Conservation (phyloP, 2,888 invertebrate species). For the Brachylomia viminalis region DNA sequence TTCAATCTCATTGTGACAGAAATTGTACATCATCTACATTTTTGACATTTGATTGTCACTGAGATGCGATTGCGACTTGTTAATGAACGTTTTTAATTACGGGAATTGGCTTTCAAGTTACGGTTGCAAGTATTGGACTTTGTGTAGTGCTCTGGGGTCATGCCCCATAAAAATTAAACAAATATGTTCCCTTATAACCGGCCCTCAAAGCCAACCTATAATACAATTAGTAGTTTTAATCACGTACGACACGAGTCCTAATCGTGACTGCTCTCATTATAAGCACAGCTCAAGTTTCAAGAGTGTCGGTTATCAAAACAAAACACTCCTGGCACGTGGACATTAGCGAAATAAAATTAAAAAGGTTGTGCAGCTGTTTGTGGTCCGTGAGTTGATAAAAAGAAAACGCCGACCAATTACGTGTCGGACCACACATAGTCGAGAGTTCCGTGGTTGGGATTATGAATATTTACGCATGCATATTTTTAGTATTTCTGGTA, state of each 20-base stretch:
- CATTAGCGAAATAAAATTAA: slow-evolving; percentile 21
- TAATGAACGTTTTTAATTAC: too few species aligned
- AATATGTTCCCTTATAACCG: too few species aligned
- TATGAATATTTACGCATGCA: too few species aligned
- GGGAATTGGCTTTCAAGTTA: too few species aligned
- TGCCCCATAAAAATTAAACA: not conserved
- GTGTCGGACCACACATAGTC: not conserved
- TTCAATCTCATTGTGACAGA: too few species aligned
- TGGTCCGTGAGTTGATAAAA: not conserved
- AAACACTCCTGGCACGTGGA: slow-evolving; percentile 47
- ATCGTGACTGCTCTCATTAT: slow-evolving; percentile 14
- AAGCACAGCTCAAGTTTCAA: slow-evolving; percentile 34
- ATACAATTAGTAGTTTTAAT: slow-evolving; percentile 34
- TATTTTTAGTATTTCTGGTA: too few species aligned
- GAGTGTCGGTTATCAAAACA: slow-evolving; percentile 47
- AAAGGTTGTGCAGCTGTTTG: slow-evolving; percentile 19
- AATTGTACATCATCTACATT: too few species aligned
- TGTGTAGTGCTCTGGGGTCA: too few species aligned
- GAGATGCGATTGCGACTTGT: too few species aligned
- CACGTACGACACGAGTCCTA: slow-evolving; percentile 35
- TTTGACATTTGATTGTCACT: too few species aligned
- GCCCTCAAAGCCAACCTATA: slow-evolving; percentile 8
- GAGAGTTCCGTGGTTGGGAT: too few species aligned
- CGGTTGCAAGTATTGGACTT: too few species aligned
- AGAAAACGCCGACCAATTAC: not conserved